Conservation (phyloP, 2,113 vertebrate genomes). For the Hydropotes inermis region DNA sequence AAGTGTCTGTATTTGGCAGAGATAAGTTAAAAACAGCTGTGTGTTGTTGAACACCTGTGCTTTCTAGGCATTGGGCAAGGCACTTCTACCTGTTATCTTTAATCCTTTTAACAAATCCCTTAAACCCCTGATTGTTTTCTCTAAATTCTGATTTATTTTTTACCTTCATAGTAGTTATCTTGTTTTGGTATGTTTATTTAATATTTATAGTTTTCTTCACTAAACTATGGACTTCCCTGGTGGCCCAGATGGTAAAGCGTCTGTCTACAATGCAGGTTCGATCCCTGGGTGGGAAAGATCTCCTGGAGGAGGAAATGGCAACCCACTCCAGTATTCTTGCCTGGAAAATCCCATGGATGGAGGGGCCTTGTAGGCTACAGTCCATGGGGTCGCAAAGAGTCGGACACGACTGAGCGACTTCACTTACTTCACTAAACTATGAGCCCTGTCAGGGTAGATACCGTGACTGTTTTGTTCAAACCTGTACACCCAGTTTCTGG, state of each 20-base stretch:
- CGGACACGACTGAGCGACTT: too few species aligned
- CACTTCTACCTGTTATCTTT: neutral
- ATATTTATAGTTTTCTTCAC: neutral
- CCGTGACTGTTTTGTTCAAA: slow-evolving; percentile 3
- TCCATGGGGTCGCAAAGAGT: too few species aligned
- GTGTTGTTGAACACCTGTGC: neutral
- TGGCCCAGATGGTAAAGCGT: too few species aligned
- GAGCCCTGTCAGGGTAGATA: neutral
- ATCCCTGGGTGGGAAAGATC: too few species aligned
- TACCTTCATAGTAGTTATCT: neutral
- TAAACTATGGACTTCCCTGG: neutral
- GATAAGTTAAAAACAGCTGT: neutral
- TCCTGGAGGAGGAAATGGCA: too few species aligned
- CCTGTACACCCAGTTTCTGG: neutral
- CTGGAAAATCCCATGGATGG: too few species aligned
- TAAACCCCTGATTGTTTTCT: neutral
- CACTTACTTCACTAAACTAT: neutral
- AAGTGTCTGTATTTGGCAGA: neutral
- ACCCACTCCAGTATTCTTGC: too few species aligned
- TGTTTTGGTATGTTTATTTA: neutral
- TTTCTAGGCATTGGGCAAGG: neutral
- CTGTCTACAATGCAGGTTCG: too few species aligned
- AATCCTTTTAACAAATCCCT: neutral
- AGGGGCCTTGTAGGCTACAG: too few species aligned
- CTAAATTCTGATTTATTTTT: neutral